These are phyloP conservation scores for Stegodyphus mimosarum DNA, from an alignment of 1,140 invertebrate genomes.

Conservation along the genomic window DNA sequence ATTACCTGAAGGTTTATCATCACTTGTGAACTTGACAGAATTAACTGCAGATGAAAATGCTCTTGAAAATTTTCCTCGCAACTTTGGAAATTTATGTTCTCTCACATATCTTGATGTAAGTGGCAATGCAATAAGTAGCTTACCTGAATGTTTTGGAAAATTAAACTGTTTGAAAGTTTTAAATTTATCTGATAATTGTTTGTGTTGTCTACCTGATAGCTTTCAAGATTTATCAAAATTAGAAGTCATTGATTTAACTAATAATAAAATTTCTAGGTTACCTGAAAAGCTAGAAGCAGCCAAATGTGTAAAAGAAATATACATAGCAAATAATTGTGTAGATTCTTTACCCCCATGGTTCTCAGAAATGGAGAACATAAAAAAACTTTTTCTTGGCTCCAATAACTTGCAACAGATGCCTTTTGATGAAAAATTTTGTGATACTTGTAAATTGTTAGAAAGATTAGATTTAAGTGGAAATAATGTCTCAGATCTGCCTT, in stretches of 20 bases:
- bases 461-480: conserved; percentile 51
- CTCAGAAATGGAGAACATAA: conserved; percentile 19
- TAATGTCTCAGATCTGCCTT: conserved; percentile 20
- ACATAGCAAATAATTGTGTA: conserved; percentile 24
- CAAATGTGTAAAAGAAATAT: conserved; percentile 6
- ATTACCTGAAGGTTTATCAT: conserved; percentile 6
- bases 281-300: conserved; percentile 24
- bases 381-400: conserved; percentile 17
- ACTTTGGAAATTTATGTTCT: conserved; percentile 13
- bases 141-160: conserved; percentile 46
- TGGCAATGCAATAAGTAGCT: conserved; percentile 10
- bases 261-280: conserved; percentile 39
- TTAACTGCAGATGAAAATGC: conserved; percentile 48
- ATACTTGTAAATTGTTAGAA: conserved; percentile 18
- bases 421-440: conserved; percentile 31
- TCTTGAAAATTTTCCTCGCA: conserved; percentile 12
- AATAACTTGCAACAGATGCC: conserved; percentile 25
- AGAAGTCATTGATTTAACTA: conserved; percentile 36
- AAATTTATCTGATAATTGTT: conserved; percentile 25
- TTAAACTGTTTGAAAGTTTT: conserved; percentile 28
- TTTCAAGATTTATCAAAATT: conserved; percentile 30
- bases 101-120: conserved; percentile 28
- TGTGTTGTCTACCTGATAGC: conserved; percentile 25
- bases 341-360: conserved; percentile 41
- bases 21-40: conserved; percentile 3